Percentiles rank a stretch among this genome's conserved stretches.
Evolutionary conservation across 2,113 vertebrate genomes (phyloP).

Genomic region (Bungarus multicinctus): DNA sequence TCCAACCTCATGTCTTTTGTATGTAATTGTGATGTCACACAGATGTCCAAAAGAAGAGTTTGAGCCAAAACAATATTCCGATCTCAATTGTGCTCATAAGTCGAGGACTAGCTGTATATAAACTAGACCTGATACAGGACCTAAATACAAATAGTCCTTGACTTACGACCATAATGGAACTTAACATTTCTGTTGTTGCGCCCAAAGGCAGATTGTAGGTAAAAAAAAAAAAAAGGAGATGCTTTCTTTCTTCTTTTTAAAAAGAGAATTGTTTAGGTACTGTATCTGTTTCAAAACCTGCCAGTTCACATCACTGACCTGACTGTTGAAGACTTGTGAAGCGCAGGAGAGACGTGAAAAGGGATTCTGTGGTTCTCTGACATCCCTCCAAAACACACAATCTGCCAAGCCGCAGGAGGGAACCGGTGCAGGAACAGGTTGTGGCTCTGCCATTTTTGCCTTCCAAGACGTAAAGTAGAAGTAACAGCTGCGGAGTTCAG

Average conservation of each 20-base stretch:
- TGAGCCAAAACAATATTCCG: too few species aligned
- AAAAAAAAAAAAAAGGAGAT: not conserved
- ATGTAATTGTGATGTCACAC: too few species aligned
- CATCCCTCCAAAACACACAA: conserved; percentile 25
- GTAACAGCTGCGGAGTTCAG: not conserved
- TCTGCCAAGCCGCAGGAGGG: not conserved
- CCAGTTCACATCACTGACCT: not conserved
- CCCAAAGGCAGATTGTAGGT: not conserved
- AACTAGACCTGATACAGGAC: too few species aligned
- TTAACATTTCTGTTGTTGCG: too few species aligned
- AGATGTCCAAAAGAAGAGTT: too few species aligned
- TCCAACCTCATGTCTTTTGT: too few species aligned
- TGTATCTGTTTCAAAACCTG: not conserved
- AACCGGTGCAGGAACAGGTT: not conserved
- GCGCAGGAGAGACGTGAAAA: conserved; percentile 42
- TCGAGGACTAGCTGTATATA: too few species aligned
- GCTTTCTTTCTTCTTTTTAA: not conserved
- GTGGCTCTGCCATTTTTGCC: not conserved
- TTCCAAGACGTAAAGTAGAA: not conserved
- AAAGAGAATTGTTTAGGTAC: not conserved
- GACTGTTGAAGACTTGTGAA: not conserved
- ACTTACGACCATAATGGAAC: too few species aligned
- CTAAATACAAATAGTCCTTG: too few species aligned
- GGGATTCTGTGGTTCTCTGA: not conserved
- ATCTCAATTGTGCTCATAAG: too few species aligned